These are phyloP conservation scores for Neodiprion fabricii DNA, from an alignment of 1,140 invertebrate genomes.

Conservation along the genomic window DNA sequence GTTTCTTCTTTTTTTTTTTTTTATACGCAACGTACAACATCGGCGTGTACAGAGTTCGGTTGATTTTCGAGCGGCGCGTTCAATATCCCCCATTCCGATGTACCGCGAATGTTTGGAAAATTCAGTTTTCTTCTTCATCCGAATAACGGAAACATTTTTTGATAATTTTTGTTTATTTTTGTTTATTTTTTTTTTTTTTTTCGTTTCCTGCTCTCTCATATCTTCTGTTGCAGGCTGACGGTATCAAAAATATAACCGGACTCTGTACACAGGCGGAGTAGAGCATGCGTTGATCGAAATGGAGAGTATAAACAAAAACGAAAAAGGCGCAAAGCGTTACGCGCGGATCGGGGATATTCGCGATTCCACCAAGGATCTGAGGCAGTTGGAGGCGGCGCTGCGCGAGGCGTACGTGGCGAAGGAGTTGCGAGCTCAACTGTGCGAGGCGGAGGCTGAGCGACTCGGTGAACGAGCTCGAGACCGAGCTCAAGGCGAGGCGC, in stretches of 20 bases:
- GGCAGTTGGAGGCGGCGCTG: constrained; percentile 39
- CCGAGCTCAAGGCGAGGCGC: constrained; percentile 19
- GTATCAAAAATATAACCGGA: background rate
- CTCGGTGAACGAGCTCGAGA: constrained; percentile 30
- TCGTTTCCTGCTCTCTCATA: background rate
- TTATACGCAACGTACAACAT: no score
- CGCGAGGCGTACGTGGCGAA: constrained; percentile 47
- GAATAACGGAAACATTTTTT: no score
- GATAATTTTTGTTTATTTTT: no score
- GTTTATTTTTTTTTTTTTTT: background rate
- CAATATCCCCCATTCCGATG: no score
- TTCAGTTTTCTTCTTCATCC: background rate
- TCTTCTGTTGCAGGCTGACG: constrained; percentile 5
- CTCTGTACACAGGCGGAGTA: background rate
- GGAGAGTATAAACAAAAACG: background rate
- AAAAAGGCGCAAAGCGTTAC: background rate
- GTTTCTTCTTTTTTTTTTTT: no score
- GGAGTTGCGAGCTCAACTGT: constrained; percentile 39
- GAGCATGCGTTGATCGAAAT: background rate
- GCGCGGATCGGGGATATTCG: background rate
- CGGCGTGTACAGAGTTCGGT: no score
- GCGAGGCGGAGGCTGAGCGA: constrained; percentile 34
- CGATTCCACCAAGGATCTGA: constrained; percentile 22
- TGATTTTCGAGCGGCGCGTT: no score
- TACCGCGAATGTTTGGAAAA: background rate